Evolutionary conservation across 2,888 invertebrate species (phyloP), one percentile per base, ranked within the genome.

Genomic region (Ormyrus thymus): DNA sequence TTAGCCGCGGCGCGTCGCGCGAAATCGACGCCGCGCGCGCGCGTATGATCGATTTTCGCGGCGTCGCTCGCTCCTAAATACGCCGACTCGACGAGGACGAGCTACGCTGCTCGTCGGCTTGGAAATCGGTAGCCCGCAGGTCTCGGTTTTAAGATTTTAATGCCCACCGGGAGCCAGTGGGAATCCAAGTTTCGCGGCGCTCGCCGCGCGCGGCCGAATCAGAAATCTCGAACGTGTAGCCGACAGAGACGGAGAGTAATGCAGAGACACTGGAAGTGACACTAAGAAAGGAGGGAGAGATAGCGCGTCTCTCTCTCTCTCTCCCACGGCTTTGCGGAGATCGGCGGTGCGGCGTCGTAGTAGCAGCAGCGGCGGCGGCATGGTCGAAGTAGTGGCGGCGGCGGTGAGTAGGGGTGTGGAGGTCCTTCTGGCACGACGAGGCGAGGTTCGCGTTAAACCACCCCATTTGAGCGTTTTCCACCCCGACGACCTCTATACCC

Each of bases 381-480:
- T 56, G 66, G 66, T 43, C 46, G 74, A 50, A 51, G 59, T 46
- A 58, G 51, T 62, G 50, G 68, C 45, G 48, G 71, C 64, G 61
- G 70, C 58, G 55, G 73, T 13, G 56, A 8, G 83, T 65, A 66
- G 76, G 62, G 29, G 65, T 29, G 83, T 83, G 84, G 86, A 87
- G 87, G 87, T 89, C 89, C 89, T 88, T 89, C 88, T 87, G 87
- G 86, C 87, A 87, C 75, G 66, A 75, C 74, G 74, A 75, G 76
- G 86, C 87, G 87, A 88, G 88, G 87, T 87, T 89, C 89, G 87
- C 89, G 89, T 89, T 89, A 89, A 90, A 89, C 90, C 90, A 89
- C 89, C 89, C 89, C 89, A 89, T 89, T 89, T 89, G 89, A 89
- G 87, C 90, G 89, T 89, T 90, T 89, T 89, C 90, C 89, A 89